Base-by-base conservation (phyloP, 2,888 invertebrate genomes). In the Aspidiotus rigidus region DNA sequence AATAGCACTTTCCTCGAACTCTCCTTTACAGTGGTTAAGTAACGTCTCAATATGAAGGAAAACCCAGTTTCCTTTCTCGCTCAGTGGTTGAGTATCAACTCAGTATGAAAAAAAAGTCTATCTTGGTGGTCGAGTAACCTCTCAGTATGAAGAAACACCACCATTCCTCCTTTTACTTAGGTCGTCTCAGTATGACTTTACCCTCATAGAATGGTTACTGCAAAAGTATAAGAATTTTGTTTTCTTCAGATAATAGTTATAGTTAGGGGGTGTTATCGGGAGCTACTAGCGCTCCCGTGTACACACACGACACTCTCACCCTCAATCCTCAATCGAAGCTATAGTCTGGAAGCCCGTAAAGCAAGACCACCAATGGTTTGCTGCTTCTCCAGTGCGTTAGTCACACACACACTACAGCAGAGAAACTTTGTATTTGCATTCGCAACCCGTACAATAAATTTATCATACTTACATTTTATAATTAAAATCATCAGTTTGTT, bases 401-500 rank as follows among this genome's bases (percentile, higher is more conserved):
- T 28, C 28, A 28, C 28, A 5, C 28, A 28, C 28, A 28, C 2
- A 5, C 28, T 28, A 28, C 28, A 28, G 28, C 28, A n/a, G n/a
- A n/a, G n/a, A n/a, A n/a, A n/a, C n/a, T n/a, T n/a, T n/a, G n/a
- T n/a, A n/a, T n/a, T n/a, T n/a, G n/a, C n/a, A n/a, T n/a, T 55
- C 56, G 8, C n/a, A 39, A 62, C 15, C 11, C 8, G 16, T 16
- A 7, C n/a, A n/a, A n/a, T n/a, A n/a, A 44, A 42, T 10, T 15
- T 13, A 7, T 13, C 15, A 28, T 41, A 10, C 76, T 75, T 73
- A 78, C 77, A 84, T 79, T 74, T 85, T 82, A 75, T 90, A 90
- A 77, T 89, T 85, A 0, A 88, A 85, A 74, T 89, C 89, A 73
- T 89, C 88, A 72, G 77, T 76, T 71, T 83, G 88, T 77, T 86